Evolutionary conservation across 2,888 invertebrate genomes (phyloP).

Genomic region (Abrostola triplasia): DNA sequence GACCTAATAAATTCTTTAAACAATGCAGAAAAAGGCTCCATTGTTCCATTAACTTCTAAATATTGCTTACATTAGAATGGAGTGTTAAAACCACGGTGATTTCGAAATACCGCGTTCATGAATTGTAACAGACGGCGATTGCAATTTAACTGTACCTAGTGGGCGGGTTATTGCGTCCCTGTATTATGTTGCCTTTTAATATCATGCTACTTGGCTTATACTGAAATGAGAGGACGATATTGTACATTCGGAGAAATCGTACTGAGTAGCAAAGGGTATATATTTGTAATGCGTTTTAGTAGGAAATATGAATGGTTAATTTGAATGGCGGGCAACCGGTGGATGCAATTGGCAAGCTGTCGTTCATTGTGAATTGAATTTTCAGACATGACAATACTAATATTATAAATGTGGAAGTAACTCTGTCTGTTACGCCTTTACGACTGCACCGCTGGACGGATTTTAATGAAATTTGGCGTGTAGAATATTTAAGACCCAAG

Average conservation of each 20-base stretch:
- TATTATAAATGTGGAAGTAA: no score
- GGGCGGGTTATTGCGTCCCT: conserved; percentile 37
- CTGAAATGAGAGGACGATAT: conserved; percentile 13
- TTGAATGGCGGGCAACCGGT: no score
- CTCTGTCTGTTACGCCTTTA: no score
- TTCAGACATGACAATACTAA: no score
- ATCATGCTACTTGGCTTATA: conserved; percentile 25
- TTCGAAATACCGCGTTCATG: conserved; percentile 36
- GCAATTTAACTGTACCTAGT: conserved; percentile 29
- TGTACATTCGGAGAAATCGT: not conserved
- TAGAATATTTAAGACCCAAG: no score
- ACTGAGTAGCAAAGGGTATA: no score
- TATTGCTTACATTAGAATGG: not conserved
- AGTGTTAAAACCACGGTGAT: conserved; percentile 7
- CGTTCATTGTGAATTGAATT: no score
- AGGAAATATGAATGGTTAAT: no score
- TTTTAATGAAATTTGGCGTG: no score
- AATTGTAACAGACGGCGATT: conserved; percentile 27
- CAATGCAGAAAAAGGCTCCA: not conserved
- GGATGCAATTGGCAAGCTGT: no score
- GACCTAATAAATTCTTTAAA: not conserved
- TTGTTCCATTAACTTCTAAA: not conserved
- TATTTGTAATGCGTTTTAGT: no score
- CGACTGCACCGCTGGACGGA: no score
- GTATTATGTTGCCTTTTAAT: conserved; percentile 36